A percentile compares a stretch with the other conserved stretches of the same genome.
Evolutionary conservation across 2,113 vertebrate species (phyloP).

Genomic region (Poeciliopsis retropinna): DNA sequence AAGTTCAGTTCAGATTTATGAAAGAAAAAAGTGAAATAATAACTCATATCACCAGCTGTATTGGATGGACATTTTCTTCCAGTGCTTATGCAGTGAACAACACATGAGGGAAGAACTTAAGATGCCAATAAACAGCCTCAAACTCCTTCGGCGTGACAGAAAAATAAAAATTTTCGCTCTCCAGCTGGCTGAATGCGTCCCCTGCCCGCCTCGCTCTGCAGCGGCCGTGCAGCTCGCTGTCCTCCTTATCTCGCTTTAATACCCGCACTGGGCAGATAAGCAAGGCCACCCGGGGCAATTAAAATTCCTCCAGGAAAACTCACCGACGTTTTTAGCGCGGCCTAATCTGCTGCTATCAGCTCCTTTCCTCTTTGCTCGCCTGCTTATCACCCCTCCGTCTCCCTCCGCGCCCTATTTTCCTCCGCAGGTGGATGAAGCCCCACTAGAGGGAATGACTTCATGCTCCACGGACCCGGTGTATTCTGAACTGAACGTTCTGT

Average conservation of each 20-base stretch:
- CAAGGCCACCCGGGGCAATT: slow-evolving; percentile 69
- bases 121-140: no score
- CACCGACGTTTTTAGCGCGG: slow-evolving; percentile 71
- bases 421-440: slow-evolving; percentile 37
- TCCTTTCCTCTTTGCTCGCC: slow-evolving; percentile 64
- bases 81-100: not conserved
- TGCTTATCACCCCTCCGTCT: slow-evolving; percentile 24
- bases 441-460: not conserved
- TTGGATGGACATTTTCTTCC: not conserved
- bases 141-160: not conserved
- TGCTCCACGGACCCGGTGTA: not conserved
- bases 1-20: not conserved
- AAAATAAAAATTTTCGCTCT: not conserved
- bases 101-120: not conserved
- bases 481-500: not conserved
- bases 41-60: not conserved
- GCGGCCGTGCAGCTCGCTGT: slow-evolving; percentile 29
- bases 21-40: not conserved
- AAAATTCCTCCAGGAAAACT: slow-evolving; percentile 79
- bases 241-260: slow-evolving; percentile 73
- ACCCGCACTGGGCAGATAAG: slow-evolving; percentile 73
- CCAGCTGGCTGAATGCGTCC: not conserved
- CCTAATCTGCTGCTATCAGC: slow-evolving; percentile 74
- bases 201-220: not conserved
- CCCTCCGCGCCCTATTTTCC: slow-evolving; percentile 25